These are phyloP conservation scores for Aphidius ervi DNA, from an alignment of 1,140 invertebrate genomes.

Conservation along the genomic window DNA sequence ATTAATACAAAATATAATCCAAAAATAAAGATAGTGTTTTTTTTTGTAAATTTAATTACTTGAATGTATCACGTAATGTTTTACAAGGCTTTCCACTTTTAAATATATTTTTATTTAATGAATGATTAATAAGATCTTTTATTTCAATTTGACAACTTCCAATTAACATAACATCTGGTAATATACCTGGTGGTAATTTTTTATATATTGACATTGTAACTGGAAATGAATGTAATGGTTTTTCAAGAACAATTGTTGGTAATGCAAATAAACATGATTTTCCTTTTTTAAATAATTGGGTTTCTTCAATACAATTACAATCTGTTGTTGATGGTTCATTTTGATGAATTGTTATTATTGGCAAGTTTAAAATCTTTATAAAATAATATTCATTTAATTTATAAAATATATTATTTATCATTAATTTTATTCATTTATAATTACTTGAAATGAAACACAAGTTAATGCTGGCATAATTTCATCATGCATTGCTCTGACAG, in stretches of 20 bases:
- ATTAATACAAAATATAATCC: slow-evolving; percentile 3
- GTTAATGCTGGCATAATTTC: slow-evolving; percentile 35
- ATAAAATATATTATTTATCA: too few relatives aligned
- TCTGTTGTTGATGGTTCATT: slow-evolving; percentile 30
- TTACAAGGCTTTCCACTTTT: slow-evolving; percentile 30
- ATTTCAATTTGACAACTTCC: slow-evolving; percentile 40
- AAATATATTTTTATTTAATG: slow-evolving; percentile 31
- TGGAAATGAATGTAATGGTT: slow-evolving; percentile 40
- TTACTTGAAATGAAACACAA: slow-evolving; percentile 44
- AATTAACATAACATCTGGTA: slow-evolving; percentile 45
- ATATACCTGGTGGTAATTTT: slow-evolving; percentile 40
- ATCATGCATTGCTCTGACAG: slow-evolving; percentile 36
- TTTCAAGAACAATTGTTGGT: slow-evolving; percentile 29
- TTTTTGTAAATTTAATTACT: slow-evolving; percentile 24
- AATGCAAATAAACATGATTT: slow-evolving; percentile 52
- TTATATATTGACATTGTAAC: slow-evolving; percentile 44
- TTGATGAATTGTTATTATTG: slow-evolving; percentile 43
- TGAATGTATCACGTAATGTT: slow-evolving; percentile 58
- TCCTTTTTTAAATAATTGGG: slow-evolving; percentile 44
- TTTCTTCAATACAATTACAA: slow-evolving; percentile 31
- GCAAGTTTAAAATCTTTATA: slow-evolving; percentile 41
- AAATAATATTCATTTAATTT: background rate
- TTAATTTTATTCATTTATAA: too few relatives aligned
- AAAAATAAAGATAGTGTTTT: background rate
- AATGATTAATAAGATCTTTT: slow-evolving; percentile 36